Evolutionary conservation across 2,113 vertebrate species (phyloP).

Genomic region (Trachemys scripta): DNA sequence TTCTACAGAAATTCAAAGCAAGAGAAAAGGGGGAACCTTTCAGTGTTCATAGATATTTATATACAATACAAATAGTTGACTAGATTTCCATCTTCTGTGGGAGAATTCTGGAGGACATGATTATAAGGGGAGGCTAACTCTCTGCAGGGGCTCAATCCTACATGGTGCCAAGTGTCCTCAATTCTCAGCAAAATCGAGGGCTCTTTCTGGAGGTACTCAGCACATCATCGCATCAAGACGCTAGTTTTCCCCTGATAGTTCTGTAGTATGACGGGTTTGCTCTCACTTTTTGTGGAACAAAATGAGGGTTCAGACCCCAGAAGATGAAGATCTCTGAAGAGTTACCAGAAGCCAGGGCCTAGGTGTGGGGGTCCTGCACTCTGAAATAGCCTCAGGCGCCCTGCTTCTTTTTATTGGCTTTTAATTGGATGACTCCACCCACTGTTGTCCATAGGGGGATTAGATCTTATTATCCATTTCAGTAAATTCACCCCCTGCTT

Average conservation of each 20-base stretch:
- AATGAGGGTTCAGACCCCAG: background rate
- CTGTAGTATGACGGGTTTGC: background rate
- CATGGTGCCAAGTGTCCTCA: background rate
- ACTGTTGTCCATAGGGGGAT: background rate
- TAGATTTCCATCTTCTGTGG: background rate
- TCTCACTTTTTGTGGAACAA: background rate
- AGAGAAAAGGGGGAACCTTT: background rate
- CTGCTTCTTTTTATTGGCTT: background rate
- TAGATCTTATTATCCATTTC: rapidly evolving
- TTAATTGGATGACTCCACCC: background rate
- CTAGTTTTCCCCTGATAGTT: background rate
- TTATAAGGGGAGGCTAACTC: background rate
- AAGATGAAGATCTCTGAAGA: background rate
- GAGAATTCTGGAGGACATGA: background rate
- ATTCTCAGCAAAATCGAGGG: background rate
- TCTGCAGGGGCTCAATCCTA: background rate
- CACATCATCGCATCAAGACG: background rate
- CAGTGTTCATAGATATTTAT: background rate
- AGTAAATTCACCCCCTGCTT: background rate
- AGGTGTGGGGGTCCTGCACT: background rate
- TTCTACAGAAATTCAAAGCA: conserved; percentile 6
- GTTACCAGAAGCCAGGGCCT: background rate
- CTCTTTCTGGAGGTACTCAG: background rate
- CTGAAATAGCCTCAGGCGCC: background rate
- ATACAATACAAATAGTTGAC: background rate